phyloP scores from a whole-genome alignment of 2,888 invertebrate species.

The Dione vanillae region DNA sequence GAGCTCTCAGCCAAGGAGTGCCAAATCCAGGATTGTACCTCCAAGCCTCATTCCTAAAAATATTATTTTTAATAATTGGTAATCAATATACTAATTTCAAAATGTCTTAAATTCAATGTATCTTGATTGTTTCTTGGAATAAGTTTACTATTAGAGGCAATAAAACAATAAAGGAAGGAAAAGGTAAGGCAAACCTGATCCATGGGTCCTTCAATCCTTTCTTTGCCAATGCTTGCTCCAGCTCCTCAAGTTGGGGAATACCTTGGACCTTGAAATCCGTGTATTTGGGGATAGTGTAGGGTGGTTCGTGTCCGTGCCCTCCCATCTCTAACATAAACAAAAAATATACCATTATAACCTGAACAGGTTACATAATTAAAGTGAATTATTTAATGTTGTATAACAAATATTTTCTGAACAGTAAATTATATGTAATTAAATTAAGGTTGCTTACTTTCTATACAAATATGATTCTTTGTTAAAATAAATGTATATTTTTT shows the following conservation, averaged over 20 bases:
- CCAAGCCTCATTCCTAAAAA: slow-evolving; percentile 92
- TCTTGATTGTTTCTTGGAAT: no score
- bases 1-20: slow-evolving; percentile 72
- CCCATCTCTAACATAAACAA: slow-evolving; percentile 58
- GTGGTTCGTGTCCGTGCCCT: slow-evolving; percentile 74
- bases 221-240: slow-evolving; percentile 86
- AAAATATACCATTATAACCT: slow-evolving; percentile 26
- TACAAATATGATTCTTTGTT: not conserved
- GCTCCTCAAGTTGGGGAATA: slow-evolving; percentile 85
- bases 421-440: not conserved
- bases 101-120: no score
- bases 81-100: not conserved
- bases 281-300: slow-evolving; percentile 88
- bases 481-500: not conserved
- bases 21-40: slow-evolving; percentile 87
- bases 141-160: not conserved
- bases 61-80: not conserved
- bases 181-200: slow-evolving; percentile 86
- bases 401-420: not conserved
- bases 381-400: not conserved
- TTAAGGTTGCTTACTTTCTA: not conserved
- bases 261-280: slow-evolving; percentile 89
- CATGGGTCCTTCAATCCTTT: slow-evolving; percentile 93
- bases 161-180: not conserved
- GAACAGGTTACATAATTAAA: slow-evolving; percentile 38